Evolutionary conservation across 1,140 invertebrate species (phyloP).

Genomic region (Papilio xuthus): DNA sequence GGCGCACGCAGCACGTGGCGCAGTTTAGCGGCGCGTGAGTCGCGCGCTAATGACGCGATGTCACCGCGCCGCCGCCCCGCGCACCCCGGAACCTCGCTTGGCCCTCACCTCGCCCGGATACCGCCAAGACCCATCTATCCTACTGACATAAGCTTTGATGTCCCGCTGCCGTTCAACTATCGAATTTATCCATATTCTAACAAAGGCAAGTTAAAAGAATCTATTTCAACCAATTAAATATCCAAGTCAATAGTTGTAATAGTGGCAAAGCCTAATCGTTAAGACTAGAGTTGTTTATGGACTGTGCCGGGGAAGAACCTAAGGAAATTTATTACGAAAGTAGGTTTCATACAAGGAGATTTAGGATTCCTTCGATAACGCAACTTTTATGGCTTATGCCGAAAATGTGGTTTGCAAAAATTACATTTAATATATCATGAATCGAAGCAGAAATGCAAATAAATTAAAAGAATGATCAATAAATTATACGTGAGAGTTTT

Average conservation of each 20-base stretch:
- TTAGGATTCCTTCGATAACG: too few species aligned
- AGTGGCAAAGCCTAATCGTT: not conserved
- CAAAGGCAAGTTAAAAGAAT: not conserved
- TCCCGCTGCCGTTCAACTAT: conserved; percentile 40
- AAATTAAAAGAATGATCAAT: not conserved
- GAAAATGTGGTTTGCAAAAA: too few species aligned
- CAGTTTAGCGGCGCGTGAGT: conserved; percentile 71
- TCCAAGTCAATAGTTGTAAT: not conserved
- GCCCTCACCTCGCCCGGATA: conserved; percentile 37
- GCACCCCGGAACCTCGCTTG: not conserved
- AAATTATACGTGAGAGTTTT: not conserved
- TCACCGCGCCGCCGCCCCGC: conserved; percentile 43
- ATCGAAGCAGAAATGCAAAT: not conserved
- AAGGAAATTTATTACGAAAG: not conserved
- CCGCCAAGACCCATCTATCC: conserved; percentile 37
- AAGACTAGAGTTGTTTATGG: not conserved
- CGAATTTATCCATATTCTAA: conserved; percentile 21
- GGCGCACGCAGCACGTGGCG: conserved; percentile 62
- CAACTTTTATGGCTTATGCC: too few species aligned
- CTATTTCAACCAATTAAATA: too few species aligned
- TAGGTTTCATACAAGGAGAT: not conserved
- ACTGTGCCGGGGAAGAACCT: too few species aligned
- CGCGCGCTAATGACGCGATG: conserved; percentile 66
- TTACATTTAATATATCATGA: not conserved
- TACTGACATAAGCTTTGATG: conserved; percentile 28